phyloP scores from a whole-genome alignment of 1,140 invertebrate species.

The Lepidurus apus region DNA sequence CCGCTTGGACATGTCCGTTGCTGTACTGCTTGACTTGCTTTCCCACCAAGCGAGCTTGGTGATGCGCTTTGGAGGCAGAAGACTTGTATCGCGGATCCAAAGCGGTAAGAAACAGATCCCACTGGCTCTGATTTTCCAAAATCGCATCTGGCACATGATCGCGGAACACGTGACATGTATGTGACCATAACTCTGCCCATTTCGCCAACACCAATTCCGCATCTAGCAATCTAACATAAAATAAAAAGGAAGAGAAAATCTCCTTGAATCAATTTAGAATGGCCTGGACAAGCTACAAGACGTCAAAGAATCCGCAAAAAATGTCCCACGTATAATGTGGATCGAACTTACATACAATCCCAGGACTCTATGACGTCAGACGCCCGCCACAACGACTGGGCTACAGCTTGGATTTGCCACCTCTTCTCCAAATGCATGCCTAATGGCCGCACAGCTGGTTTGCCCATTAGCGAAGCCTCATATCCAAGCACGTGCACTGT shows the following conservation, averaged over 20 bases:
- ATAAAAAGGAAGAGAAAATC: neutral
- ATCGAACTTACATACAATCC: neutral
- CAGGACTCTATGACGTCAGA: neutral
- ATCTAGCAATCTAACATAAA: neutral
- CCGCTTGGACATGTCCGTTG: conserved; percentile 28
- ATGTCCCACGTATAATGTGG: neutral
- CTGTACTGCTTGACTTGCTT: conserved; percentile 24
- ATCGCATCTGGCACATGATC: neutral
- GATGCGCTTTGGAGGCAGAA: neutral
- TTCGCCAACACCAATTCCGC: neutral
- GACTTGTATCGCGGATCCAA: conserved; percentile 5
- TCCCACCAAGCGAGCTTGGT: conserved; percentile 7
- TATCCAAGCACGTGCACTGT: neutral
- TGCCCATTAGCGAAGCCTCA: neutral
- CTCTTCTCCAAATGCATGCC: neutral
- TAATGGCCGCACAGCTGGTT: neutral
- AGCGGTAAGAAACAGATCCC: neutral
- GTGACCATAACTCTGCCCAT: neutral
- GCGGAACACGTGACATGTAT: conserved; percentile 1
- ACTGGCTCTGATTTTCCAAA: conserved; percentile 2
- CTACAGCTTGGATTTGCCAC: neutral
- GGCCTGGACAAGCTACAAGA: no score
- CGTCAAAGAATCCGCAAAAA: no score
- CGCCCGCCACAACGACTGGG: neutral
- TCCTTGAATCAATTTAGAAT: neutral